Evolutionary conservation across 2,113 vertebrate genomes (phyloP).

Genomic region (Hylia prasina): DNA sequence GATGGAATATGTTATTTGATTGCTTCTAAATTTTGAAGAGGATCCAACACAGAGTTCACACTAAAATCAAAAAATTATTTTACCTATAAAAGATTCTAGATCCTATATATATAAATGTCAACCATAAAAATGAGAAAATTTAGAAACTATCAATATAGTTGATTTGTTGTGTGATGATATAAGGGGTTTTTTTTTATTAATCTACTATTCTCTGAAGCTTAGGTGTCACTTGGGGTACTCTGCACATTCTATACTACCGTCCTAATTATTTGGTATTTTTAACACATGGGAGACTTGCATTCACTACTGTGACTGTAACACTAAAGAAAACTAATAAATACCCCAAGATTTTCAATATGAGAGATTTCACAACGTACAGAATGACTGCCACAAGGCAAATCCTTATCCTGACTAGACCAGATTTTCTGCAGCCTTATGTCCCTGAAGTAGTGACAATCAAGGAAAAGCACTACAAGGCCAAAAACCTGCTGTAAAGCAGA

Average conservation of each 20-base stretch:
- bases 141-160: background rate
- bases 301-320: fast-evolving
- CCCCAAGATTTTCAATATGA: background rate
- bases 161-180: background rate
- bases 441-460: background rate
- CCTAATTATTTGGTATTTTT: background rate
- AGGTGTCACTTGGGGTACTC: background rate
- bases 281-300: background rate
- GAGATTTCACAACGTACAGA: background rate
- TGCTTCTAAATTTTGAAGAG: background rate
- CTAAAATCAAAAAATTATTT: background rate
- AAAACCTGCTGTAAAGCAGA: fast-evolving
- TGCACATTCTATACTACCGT: background rate
- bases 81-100: background rate
- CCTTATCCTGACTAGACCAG: background rate
- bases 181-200: background rate
- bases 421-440: background rate
- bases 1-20: background rate
- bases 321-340: background rate
- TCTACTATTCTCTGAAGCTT: background rate
- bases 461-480: background rate
- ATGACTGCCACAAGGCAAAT: background rate
- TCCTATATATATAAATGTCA: background rate
- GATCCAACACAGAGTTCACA: background rate
- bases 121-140: background rate